Base-by-base conservation (phyloP, 2,888 invertebrate genomes). In the Cephus runcator region DNA sequence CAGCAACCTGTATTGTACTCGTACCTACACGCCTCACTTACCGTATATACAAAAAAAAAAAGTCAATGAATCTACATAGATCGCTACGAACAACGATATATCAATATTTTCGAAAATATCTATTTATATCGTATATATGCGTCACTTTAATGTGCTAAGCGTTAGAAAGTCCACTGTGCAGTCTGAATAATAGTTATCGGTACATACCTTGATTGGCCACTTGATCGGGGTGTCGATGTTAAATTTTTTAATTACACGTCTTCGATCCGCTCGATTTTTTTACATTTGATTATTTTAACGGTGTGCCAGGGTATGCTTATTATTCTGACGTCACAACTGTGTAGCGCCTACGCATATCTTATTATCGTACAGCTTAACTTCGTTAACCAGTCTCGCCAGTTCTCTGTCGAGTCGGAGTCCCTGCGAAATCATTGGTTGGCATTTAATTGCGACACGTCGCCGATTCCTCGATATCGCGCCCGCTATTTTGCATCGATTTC, bases 1-100 rank as follows among this genome's bases (percentile, higher is more conserved):
- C 76, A 83, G 81, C 84, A 82, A 83, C 80, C 82, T 82, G 82
- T 84, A 83, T 84, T 83, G 85, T 84, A 85, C 83, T 84, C 82
- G 84, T 84, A 85, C 82, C 82, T 86, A 86, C 84, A 85, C 83
- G 83, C 85, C 86, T 87, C 84, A 86, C 84, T 85, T 85, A 84
- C 80, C 82, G 79, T 82, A 80, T 40, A 15, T 40, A 40, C 4
- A 1, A 12, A 36, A 36, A 6, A 40, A 40, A 82, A 79, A 80
- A 74, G 75, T 79, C 15, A 40, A 40, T 40, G 15, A 40, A 40
- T 40, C 79, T 79, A 78, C 77, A 78, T 80, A 75, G 77, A 77
- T 81, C 78, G 80, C 80, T 77, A 73, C 77, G 77, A 80, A 77
- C 79, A 79, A 77, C 76, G 73, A 79, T 75, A 77, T 74, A 76